phyloP scores from a whole-genome alignment of 2,113 vertebrate genomes.

The Dromas ardeola region DNA sequence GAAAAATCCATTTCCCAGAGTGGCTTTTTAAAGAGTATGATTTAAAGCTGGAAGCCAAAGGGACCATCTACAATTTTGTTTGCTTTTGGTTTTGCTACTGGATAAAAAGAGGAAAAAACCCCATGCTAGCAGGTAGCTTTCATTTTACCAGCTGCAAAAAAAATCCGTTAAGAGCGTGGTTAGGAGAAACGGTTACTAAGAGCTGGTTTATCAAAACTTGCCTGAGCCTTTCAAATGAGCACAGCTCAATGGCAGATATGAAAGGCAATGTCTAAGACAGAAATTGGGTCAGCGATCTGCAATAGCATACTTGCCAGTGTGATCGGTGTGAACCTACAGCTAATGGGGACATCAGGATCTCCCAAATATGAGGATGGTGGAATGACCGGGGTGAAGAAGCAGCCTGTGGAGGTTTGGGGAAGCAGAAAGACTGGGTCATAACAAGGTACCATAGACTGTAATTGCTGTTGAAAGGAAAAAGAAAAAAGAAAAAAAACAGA shows the following conservation, averaged over 20 bases:
- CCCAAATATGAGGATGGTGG: constrained; percentile 4
- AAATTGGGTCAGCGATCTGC: constrained; percentile 71
- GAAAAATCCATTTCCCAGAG: constrained; percentile 55
- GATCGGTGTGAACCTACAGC: constrained; percentile 59
- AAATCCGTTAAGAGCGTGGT: background rate
- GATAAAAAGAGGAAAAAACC: background rate
- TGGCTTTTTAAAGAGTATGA: constrained; percentile 35
- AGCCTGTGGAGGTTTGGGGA: constrained; percentile 3
- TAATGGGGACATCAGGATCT: constrained; percentile 56
- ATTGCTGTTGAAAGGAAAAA: constrained; percentile 45
- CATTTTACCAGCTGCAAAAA: constrained; percentile 37
- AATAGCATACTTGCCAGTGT: constrained; percentile 67
- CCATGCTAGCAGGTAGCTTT: constrained; percentile 14
- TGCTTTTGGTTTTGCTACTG: constrained; percentile 30
- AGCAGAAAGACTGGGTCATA: constrained; percentile 44
- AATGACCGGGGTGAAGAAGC: constrained; percentile 39
- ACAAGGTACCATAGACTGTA: constrained; percentile 34
- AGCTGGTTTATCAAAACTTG: constrained; percentile 67
- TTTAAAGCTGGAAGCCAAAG: constrained; percentile 71
- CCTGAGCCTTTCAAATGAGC: constrained; percentile 63
- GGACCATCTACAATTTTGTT: constrained; percentile 29
- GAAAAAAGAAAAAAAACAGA: background rate
- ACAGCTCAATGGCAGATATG: constrained; percentile 55
- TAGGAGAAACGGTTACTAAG: constrained; percentile 54
- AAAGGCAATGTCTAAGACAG: constrained; percentile 63